phyloP scores from a whole-genome alignment of 2,888 invertebrate genomes.

The Drosophila monieri region DNA sequence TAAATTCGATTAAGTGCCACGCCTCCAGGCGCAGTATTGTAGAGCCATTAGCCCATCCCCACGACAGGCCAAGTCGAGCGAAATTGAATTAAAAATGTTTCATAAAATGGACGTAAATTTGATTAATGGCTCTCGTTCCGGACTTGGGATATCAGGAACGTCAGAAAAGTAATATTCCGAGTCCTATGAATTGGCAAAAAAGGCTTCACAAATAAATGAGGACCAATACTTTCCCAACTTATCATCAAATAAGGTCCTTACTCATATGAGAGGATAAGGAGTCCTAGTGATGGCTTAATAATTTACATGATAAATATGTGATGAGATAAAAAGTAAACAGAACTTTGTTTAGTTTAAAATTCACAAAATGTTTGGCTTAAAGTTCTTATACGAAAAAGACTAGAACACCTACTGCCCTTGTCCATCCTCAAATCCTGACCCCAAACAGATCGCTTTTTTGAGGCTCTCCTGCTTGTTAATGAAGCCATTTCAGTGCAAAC shows the following conservation, averaged over 20 bases:
- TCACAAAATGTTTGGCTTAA: not conserved
- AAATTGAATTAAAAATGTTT: constrained; percentile 79
- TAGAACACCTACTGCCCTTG: not conserved
- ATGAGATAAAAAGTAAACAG: not conserved
- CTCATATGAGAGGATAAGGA: constrained; percentile 7
- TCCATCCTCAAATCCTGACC: constrained; percentile 7
- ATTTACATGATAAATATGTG: not conserved
- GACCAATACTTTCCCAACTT: constrained; percentile 42
- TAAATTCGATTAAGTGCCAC: constrained; percentile 71
- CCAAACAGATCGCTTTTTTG: constrained; percentile 9
- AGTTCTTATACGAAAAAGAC: not conserved
- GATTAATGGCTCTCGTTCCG: constrained; percentile 63
- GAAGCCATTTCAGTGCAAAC: constrained; percentile 51
- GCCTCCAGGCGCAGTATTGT: constrained; percentile 52
- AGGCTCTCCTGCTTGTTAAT: constrained; percentile 32
- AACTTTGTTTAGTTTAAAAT: not conserved
- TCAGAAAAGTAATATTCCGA: constrained; percentile 27
- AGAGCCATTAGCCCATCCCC: constrained; percentile 50
- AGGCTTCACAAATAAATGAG: constrained; percentile 69
- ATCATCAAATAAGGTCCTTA: constrained; percentile 55
- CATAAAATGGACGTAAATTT: constrained; percentile 72
- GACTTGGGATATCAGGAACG: constrained; percentile 35
- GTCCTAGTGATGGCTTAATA: not conserved
- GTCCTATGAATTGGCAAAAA: constrained; percentile 27
- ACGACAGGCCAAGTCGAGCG: constrained; percentile 7